Percentiles rank a stretch among this genome's conserved stretches.
Conservation (phyloP, 2,797 vertebrate species). For the Phataginus tricuspis region DNA sequence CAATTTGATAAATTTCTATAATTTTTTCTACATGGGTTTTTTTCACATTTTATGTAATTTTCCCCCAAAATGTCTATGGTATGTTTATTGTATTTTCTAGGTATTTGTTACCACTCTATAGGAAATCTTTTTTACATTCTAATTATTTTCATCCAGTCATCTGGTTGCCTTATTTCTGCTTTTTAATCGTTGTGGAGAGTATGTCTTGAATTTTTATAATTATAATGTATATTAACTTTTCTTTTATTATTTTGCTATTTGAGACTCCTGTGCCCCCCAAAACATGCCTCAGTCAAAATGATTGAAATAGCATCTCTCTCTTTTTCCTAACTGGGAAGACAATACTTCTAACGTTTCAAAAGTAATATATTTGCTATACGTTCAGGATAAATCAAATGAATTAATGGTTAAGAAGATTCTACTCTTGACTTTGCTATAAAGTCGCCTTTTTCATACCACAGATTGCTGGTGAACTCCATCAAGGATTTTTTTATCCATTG, state of each 20-base stretch:
- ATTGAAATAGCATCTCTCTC: neutral
- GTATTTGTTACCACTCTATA: neutral
- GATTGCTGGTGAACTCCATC: neutral
- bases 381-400: neutral
- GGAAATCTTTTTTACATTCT: neutral
- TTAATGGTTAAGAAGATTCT: neutral
- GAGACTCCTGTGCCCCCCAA: neutral
- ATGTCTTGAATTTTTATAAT: neutral
- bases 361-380: neutral
- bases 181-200: too few species aligned
- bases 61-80: neutral
- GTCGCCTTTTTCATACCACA: neutral
- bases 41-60: neutral
- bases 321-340: neutral
- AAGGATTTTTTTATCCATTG: neutral
- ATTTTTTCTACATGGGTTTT: neutral
- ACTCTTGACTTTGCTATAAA: neutral
- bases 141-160: neutral
- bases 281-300: neutral
- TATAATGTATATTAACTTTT: neutral
- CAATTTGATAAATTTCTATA: neutral
- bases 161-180: neutral
- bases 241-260: neutral
- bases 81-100: neutral
- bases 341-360: neutral